Evolutionary conservation across 2,888 invertebrate genomes (phyloP).

Genomic region (Hypsopygia costalis): DNA sequence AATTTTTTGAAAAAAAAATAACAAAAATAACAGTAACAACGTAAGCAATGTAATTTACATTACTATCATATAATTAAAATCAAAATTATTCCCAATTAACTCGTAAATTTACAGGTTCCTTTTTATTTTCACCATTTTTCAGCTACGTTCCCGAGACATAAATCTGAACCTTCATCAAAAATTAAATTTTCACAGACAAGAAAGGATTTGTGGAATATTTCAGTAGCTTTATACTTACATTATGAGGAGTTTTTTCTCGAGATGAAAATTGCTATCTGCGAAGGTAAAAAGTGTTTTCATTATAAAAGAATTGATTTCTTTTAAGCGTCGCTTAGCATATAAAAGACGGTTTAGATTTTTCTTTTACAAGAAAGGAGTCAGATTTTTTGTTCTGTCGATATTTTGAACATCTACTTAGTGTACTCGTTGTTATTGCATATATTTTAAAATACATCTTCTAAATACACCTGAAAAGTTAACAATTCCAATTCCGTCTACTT

Average conservation of each 20-base stretch:
- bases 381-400: no score
- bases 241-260: constrained; percentile 17
- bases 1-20: no score
- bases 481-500: no score
- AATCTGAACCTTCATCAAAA: constrained; percentile 26
- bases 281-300: constrained; percentile 7
- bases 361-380: no score
- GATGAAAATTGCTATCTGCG: constrained; percentile 17
- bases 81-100: constrained; percentile 5
- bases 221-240: constrained; percentile 13
- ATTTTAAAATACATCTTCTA: no score
- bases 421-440: no score
- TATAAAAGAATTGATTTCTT: not conserved
- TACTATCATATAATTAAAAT: constrained; percentile 9
- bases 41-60: no score
- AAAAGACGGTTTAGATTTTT: no score
- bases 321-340: not conserved
- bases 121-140: constrained; percentile 9
- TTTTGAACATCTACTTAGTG: no score
- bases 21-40: no score
- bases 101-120: constrained; percentile 1
- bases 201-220: constrained; percentile 25
- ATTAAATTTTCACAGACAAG: constrained; percentile 21
- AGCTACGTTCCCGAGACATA: constrained; percentile 15
- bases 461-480: no score